Base-by-base conservation (phyloP, 2,888 invertebrate species). In the Ormia ochracea region DNA sequence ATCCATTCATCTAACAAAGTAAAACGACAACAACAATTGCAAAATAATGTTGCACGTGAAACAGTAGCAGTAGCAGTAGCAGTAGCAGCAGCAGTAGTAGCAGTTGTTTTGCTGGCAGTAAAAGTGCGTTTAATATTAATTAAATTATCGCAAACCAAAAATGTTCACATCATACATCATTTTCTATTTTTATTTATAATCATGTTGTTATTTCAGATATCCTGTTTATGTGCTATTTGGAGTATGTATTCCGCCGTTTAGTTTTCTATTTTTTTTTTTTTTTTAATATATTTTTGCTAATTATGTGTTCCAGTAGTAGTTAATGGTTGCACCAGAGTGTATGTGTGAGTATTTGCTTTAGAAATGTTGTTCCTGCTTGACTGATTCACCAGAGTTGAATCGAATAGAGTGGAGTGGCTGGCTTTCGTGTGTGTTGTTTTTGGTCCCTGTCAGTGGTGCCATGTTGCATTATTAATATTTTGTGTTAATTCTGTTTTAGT, bases 401-500 rank as follows among this genome's bases (percentile, higher is more conserved):
- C 31, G 19, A 41, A 41, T 41, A 17, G 14, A 74, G 41, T 54
- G 74, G 69, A 63, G 45, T 38, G 36, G 21, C n/a, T 66, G 3
- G n/a, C n/a, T 4, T 41, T 65, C 23, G 31, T 83, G 76, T 82
- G 82, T 85, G 83, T 84, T 41, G 48, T 7, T 50, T 77, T 63
- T 48, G 85, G 85, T 74, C 68, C 59, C 66, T 77, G 78, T 73
- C 81, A 77, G 50, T 82, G 68, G 74, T 80, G 76, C 76, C 72
- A 80, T 76, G 76, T 76, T 76, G 68, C 58, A 80, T 80, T 80
- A 80, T 80, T 80, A 80, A 80, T 80, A 73, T 76, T 74, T 82
- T 76, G 84, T 83, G 83, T 82, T 83, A 85, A 85, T 85, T 82
- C 83, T 83, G 84, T 84, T 84, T 83, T 82, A 82, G 78, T 83